A percentile compares a stretch with the other conserved stretches of the same genome.
Evolutionary conservation across 1,140 invertebrate species (phyloP).

Genomic region (Neodiprion lecontei): DNA sequence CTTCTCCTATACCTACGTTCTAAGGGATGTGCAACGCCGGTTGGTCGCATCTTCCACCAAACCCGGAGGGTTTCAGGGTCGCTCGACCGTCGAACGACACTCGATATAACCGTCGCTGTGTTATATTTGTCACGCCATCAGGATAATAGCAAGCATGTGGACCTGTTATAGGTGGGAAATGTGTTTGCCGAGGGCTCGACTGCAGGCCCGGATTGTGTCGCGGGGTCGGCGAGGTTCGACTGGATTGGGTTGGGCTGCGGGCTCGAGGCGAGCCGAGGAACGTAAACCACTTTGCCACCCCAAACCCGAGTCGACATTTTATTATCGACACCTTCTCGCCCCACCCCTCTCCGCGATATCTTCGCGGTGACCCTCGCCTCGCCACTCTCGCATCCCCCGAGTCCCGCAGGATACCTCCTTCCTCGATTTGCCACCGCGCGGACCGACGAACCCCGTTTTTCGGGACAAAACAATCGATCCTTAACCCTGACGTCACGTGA

Average conservation of each 20-base stretch:
- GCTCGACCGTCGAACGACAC: not conserved
- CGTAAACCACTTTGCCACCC: slow-evolving; percentile 1
- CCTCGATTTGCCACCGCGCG: not conserved
- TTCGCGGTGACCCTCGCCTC: too few species aligned
- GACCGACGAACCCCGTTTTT: not conserved
- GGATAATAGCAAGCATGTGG: not conserved
- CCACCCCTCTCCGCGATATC: too few species aligned
- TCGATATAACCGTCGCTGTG: not conserved
- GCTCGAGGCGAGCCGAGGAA: too few species aligned
- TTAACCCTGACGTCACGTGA: not conserved
- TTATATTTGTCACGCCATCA: slow-evolving; percentile 3
- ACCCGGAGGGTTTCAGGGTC: too few species aligned
- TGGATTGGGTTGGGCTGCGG: too few species aligned
- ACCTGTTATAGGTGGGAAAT: not conserved
- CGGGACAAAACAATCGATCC: slow-evolving; percentile 2
- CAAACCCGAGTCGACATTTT: not conserved
- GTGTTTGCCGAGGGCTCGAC: not conserved
- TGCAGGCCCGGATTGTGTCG: too few species aligned
- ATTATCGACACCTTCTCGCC: not conserved
- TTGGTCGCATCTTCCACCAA: not conserved
- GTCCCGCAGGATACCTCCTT: not conserved
- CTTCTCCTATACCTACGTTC: too few species aligned
- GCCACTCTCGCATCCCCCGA: too few species aligned
- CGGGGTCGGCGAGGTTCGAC: too few species aligned
- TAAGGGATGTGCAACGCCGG: too few species aligned